Conservation (phyloP, 2,797 vertebrate genomes). For the Oceanodroma leucorhoa region DNA sequence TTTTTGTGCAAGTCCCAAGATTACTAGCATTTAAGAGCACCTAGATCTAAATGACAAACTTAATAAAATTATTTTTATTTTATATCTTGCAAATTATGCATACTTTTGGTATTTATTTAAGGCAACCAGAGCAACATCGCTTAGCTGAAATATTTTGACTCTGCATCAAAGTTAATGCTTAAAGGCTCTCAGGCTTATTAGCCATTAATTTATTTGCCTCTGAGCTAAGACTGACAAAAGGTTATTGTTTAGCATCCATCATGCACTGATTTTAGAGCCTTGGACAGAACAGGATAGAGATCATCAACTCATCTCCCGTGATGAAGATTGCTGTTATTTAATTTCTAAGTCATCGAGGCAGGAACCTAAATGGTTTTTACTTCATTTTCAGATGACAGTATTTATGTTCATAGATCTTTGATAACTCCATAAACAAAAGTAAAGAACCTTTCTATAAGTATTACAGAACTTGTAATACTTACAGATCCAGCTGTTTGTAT, state of each 20-base stretch:
- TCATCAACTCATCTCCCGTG: not conserved
- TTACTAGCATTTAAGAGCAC: not conserved
- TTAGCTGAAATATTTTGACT: not conserved
- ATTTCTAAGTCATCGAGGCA: not conserved
- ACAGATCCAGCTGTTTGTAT: not conserved
- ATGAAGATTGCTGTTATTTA: not conserved
- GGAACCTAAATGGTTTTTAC: not conserved
- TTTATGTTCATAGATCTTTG: not conserved
- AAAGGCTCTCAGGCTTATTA: not conserved
- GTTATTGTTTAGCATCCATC: not conserved
- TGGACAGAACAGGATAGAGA: not conserved
- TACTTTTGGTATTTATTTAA: not conserved
- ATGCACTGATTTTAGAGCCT: not conserved
- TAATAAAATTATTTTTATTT: not conserved
- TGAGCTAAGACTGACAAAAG: not conserved
- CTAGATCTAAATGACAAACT: not conserved
- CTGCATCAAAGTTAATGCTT: not conserved
- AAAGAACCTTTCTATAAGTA: not conserved
- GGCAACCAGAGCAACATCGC: rapidly evolving
- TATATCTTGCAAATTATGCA: not conserved
- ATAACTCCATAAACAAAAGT: not conserved
- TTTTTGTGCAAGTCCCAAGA: not conserved
- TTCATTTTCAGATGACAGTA: not conserved
- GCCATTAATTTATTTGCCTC: not conserved
- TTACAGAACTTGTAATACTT: not conserved